Base-by-base conservation (phyloP, 2,888 invertebrate genomes). In the Troides aeacus region DNA sequence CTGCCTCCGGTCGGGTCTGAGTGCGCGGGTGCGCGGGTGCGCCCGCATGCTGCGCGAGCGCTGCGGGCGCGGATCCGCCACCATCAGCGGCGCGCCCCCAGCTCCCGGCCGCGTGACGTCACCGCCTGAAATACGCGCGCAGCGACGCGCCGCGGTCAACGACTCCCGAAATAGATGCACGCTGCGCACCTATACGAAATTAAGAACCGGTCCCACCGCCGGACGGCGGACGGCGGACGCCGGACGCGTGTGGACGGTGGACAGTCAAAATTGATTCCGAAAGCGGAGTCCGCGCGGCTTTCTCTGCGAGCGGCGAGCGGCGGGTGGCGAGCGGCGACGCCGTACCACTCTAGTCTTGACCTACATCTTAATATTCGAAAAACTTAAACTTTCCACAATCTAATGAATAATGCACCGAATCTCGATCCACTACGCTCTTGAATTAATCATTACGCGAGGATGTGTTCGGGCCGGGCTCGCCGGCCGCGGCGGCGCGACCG, bases 161-260 rank as follows among this genome's bases (percentile, higher is more conserved):
- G 91, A 91, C 91, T 90, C 90, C 90, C 91, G 88, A 92, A 92
- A 90, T 90, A 90, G 90, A 88, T 84, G 89, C 89, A 84, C 84
- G 82, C 82, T 82, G 82, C 84, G 81, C 89, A 85, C 86, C 89
- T 85, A 86, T 85, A 87, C 79, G 84, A 85, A 81, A 83, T 82
- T 80, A 83, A 86, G 87, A 91, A 92, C 91, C 91, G 90, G 91
- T 90, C 89, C 81, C 82, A 79, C 74, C 72, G 76, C 79, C 39
- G 39, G 79, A 79, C 82, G 82, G 81, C 85, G 83, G 85, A n/a
- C n/a, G n/a, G n/a, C 39, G 39, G 79, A 79, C 82, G 82, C 81
- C 85, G 83, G 85, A 85, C 86, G 81, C 82, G 81, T 79, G 36
- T 7, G 6, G 36, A 4, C 36, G 78, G 39, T 10, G 39, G 39